Conservation (phyloP, 2,113 vertebrate species). For the Pleuronectes platessa region DNA sequence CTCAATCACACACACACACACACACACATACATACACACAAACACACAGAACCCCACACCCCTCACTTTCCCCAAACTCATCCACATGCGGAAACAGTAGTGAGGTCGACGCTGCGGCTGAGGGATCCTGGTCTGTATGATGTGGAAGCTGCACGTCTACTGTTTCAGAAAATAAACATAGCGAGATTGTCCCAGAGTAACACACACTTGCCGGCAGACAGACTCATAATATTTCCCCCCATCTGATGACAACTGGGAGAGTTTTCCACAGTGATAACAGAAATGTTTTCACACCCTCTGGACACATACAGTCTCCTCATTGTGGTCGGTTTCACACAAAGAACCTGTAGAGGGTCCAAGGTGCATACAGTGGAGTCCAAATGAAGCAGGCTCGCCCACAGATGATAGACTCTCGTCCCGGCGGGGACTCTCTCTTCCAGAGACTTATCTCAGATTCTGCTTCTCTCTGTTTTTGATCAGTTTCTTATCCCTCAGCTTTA, state of each 20-base stretch:
- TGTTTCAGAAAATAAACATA: slow-evolving; percentile 81
- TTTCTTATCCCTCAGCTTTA: slow-evolving; percentile 15
- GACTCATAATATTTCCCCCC: slow-evolving; percentile 77
- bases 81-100: slow-evolving; percentile 70
- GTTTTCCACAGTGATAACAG: slow-evolving; percentile 78
- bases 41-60: slow-evolving; percentile 31
- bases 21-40: slow-evolving; percentile 48
- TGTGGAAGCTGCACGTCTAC: slow-evolving; percentile 74
- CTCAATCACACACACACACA: slow-evolving; percentile 20
- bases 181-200: slow-evolving; percentile 77
- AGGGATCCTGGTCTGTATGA: slow-evolving; percentile 70
- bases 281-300: slow-evolving; percentile 80
- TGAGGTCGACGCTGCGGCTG: slow-evolving; percentile 58
- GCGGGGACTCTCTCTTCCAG: slow-evolving; percentile 30
- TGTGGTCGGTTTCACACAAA: slow-evolving; percentile 52
- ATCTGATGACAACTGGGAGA: slow-evolving; percentile 76
- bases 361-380: slow-evolving; percentile 25
- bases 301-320: slow-evolving; percentile 67
- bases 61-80: slow-evolving; percentile 46
- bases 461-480: slow-evolving; percentile 53
- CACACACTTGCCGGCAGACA: slow-evolving; percentile 72
- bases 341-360: slow-evolving; percentile 44
- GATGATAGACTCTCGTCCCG: slow-evolving; percentile 38
- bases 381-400: slow-evolving; percentile 24
- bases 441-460: slow-evolving; percentile 46